Evolutionary conservation across 2,113 vertebrate genomes (phyloP).

Genomic region (Nematolebias whitei): DNA sequence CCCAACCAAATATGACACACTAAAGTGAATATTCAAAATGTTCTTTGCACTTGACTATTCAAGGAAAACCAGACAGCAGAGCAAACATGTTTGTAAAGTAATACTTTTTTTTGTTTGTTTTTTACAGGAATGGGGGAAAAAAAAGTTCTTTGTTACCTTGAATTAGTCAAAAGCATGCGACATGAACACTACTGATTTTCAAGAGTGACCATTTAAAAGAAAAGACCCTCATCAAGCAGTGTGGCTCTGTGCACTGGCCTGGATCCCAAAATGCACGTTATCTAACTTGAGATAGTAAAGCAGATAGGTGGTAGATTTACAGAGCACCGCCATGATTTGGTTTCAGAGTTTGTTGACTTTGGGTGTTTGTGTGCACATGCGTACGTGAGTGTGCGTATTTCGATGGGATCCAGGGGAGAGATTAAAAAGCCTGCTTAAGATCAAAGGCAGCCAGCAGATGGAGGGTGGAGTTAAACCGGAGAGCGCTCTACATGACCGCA

Average conservation of each 20-base stretch:
- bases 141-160: slow-evolving; percentile 12
- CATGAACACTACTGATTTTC: slow-evolving; percentile 10
- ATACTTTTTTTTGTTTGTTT: not conserved
- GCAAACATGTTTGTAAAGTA: not conserved
- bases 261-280: slow-evolving; percentile 19
- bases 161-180: slow-evolving; percentile 11
- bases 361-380: slow-evolving; percentile 19
- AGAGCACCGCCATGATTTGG: slow-evolving; percentile 43
- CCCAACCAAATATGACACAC: slow-evolving; percentile 11
- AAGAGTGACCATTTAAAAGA: slow-evolving; percentile 17
- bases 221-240: slow-evolving; percentile 35
- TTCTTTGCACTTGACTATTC: not conserved
- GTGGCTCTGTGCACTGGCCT: slow-evolving; percentile 14
- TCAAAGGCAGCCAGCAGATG: slow-evolving; percentile 45
- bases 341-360: slow-evolving; percentile 62
- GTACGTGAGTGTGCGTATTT: slow-evolving; percentile 11
- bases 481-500: not conserved
- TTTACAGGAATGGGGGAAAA: not conserved
- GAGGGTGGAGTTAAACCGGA: slow-evolving; percentile 13
- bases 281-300: slow-evolving; percentile 24
- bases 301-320: slow-evolving; percentile 47
- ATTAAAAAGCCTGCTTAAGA: slow-evolving; percentile 41
- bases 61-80: slow-evolving; percentile 2
- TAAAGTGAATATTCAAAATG: slow-evolving; percentile 5
- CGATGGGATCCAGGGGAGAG: slow-evolving; percentile 25